Evolutionary conservation across 2,888 invertebrate species (phyloP), one percentile per base, ranked within the genome.

Genomic region (Amorpha juglandis): DNA sequence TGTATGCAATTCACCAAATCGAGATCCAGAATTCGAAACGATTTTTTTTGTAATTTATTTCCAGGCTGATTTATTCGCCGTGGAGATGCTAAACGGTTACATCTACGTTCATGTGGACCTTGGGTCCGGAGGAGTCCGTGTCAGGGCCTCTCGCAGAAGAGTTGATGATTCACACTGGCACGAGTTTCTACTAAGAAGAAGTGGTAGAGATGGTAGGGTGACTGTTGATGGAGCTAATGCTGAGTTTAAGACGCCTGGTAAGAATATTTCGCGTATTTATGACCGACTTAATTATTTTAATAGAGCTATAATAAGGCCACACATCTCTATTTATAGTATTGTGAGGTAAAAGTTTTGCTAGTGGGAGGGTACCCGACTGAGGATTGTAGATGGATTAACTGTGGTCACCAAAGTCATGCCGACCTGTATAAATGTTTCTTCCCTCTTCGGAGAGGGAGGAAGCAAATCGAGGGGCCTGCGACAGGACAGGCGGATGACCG

Each of bases 111-210:
- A 99, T 78, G 93, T 98, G 79, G 98, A 99, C 83, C 94, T 99
- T 62, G 99, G 99, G 0, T 97, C 98, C 3, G 99, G 99, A 0
- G 96, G 97, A 0, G 95, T 97, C 4, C 96, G 98, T 80, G 96
- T 98, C 64, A 95, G 98, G 76, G 97, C 97, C 0, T 97, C 98
- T 0, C 93, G 97, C 62, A 92, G 96, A 63, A 94, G 97, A 42
- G 96, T 99, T 6, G 98, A 98, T 80, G 99, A 99, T 81, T 97
- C 98, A 0, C 95, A 96, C 62, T 98, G 98, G 97, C 99, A 99
- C 84, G 97, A 98, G 80, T 96, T 99, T 50, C 95, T 96, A 12
- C 91, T 99, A 70, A 94, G 97, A 66, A 95, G 98, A 64, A 96
- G 96, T 69, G 98, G 97, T 1, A 95, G 97, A 74, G 97, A 97